Evolutionary conservation across 2,113 vertebrate species (phyloP).

Genomic region (Leptobrachium ailaonicum): DNA sequence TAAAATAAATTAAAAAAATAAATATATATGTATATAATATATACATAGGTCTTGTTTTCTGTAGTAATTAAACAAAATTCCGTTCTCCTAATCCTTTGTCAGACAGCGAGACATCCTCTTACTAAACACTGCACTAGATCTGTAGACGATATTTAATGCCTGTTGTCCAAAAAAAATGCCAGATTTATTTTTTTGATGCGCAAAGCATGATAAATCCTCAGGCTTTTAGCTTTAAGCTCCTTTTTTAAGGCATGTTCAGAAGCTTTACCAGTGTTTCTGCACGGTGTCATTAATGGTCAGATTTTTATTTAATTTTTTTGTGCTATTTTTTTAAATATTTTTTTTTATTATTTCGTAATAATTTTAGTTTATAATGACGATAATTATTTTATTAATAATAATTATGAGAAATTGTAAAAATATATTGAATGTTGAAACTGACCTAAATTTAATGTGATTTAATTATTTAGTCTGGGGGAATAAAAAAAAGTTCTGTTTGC

Average conservation of each 20-base stretch:
- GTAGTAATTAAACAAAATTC: slow-evolving; percentile 11
- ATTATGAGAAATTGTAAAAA: background rate
- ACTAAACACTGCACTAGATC: background rate
- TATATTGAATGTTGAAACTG: no score
- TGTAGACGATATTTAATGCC: background rate
- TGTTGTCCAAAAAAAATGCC: background rate
- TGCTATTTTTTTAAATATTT: background rate
- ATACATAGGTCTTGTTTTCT: background rate
- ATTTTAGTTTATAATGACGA: background rate
- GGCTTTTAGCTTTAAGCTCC: slow-evolving; percentile 38
- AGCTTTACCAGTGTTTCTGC: background rate
- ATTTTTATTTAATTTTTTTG: background rate
- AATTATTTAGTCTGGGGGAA: no score
- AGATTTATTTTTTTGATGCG: slow-evolving; percentile 29
- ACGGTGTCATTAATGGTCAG: slow-evolving; percentile 25
- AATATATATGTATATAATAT: no score
- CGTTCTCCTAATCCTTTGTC: background rate
- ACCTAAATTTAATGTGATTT: no score
- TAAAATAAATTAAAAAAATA: slow-evolving; percentile 28
- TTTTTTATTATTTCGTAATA: background rate
- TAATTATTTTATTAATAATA: background rate
- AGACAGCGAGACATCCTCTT: background rate
- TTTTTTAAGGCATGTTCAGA: slow-evolving; percentile 7
- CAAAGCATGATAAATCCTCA: slow-evolving; percentile 38
- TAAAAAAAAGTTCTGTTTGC: no score